Conservation (phyloP, 2,888 invertebrate species). For the Aethes cnicana region DNA sequence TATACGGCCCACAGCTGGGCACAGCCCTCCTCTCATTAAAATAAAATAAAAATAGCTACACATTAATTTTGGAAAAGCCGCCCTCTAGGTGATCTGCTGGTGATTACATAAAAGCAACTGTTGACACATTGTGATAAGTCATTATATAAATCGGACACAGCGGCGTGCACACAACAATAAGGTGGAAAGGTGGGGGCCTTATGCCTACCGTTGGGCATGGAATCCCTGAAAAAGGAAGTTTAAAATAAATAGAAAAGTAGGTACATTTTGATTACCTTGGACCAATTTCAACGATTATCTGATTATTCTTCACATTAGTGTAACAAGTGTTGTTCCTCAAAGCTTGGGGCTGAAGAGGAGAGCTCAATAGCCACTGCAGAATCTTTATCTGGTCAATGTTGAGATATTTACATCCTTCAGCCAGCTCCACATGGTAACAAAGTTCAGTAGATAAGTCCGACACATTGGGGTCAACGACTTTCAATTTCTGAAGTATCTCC, state of each 20-base stretch:
- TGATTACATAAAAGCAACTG: too few relatives aligned
- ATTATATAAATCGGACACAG: too few relatives aligned
- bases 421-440: slow-evolving; percentile 90
- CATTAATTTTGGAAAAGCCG: too few relatives aligned
- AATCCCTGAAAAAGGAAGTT: too few relatives aligned
- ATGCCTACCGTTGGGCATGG: too few relatives aligned
- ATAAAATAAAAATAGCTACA: slow-evolving; percentile 1
- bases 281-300: slow-evolving; percentile 91
- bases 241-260: too few relatives aligned
- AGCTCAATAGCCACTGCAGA: slow-evolving; percentile 90
- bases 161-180: too few relatives aligned
- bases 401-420: slow-evolving; percentile 72
- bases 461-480: slow-evolving; percentile 72
- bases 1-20: neutral
- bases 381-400: slow-evolving; percentile 83
- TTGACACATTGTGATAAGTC: too few relatives aligned
- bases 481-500: slow-evolving; percentile 81
- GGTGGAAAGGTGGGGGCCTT: too few relatives aligned
- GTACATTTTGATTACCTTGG: slow-evolving; percentile 89
- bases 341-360: slow-evolving; percentile 84
- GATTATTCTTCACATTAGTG: slow-evolving; percentile 57
- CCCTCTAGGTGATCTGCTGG: too few relatives aligned
- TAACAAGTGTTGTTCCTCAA: slow-evolving; percentile 80
- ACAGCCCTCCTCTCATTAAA: neutral
- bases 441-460: slow-evolving; percentile 85